phyloP scores from a whole-genome alignment of 2,888 invertebrate species.

The Parochlus steinenii region DNA sequence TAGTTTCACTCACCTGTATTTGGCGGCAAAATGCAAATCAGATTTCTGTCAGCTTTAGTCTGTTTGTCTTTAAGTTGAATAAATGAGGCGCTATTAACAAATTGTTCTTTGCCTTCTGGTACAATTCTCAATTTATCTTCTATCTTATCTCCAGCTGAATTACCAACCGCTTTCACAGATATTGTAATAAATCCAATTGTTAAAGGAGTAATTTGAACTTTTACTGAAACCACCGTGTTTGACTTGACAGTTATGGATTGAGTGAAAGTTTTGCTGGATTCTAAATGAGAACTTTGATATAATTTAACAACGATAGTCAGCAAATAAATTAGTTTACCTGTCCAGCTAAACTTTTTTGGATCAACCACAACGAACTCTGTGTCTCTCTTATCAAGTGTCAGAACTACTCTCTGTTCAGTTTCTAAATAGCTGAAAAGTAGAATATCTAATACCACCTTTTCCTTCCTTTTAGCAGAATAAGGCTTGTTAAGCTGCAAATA shows the following conservation, averaged over 20 bases:
- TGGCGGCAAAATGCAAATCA: neutral
- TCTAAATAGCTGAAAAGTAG: neutral
- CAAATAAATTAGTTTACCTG: neutral
- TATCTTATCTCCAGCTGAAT: conserved; percentile 6
- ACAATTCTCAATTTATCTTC: conserved; percentile 1
- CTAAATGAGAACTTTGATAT: too few species aligned
- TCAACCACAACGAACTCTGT: neutral
- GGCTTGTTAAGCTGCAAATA: neutral
- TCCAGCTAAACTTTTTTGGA: neutral
- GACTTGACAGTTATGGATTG: neutral
- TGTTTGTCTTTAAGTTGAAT: neutral
- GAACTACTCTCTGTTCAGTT: neutral
- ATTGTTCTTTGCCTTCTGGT: conserved; percentile 4
- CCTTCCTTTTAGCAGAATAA: conserved; percentile 1
- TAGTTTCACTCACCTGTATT: too few species aligned
- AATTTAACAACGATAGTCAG: neutral
- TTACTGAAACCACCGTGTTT: neutral
- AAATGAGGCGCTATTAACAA: neutral
- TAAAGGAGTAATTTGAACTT: neutral
- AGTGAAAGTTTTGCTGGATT: neutral
- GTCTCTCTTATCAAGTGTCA: neutral
- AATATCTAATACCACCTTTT: neutral
- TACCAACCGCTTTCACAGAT: neutral
- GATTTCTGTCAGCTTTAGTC: neutral
- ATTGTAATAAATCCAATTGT: neutral